Evolutionary conservation across 2,888 invertebrate genomes (phyloP), one percentile per base, ranked within the genome.

Genomic region (Octodonta nipae): DNA sequence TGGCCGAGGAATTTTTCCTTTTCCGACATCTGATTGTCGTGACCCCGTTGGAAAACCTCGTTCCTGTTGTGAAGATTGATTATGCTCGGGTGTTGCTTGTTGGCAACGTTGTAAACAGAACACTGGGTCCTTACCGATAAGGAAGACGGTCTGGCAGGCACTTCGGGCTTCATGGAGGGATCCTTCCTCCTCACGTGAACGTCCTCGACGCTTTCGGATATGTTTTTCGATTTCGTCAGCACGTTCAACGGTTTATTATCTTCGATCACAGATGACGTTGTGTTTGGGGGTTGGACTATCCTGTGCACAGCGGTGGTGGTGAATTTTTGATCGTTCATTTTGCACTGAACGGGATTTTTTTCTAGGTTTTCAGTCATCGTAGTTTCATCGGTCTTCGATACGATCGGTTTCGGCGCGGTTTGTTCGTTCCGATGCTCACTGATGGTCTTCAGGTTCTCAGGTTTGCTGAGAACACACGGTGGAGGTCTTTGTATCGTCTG

Each of bases 131-230:
- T 40, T 15, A 37, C 37, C 13, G 72, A 67, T 36, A 81, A 63
- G 27, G 75, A 73, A 24, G 78, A 74, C 10, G 85, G 85, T 34
- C 86, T 69, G 57, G 84, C 83, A 30, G 86, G 86, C 3, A 86
- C 73, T 30, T 78, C 79, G 4, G 86, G 86, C 60, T 86, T 86
- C 54, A 6, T 14, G 3, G 29, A 13, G 3, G 29, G 30, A 2
- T 37, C 55, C 31, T 61, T 63, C 40, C 54, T 55, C 14, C 76
- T 66, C 42, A 75, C 55, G 51, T 67, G 68, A 26, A 75, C 71
- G 33, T 59, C 43, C 4, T 37, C 37, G 29, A 39, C 5, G 6
- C 30, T 15, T 13, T 42, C 39, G 13, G 34, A 34, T 32, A 36
- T 35, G 12, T 28, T 34, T 13, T 36, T 40, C n/a, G 34, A 16